Conservation (phyloP, 1,140 invertebrate genomes). For the Bathynomus jamesi region DNA sequence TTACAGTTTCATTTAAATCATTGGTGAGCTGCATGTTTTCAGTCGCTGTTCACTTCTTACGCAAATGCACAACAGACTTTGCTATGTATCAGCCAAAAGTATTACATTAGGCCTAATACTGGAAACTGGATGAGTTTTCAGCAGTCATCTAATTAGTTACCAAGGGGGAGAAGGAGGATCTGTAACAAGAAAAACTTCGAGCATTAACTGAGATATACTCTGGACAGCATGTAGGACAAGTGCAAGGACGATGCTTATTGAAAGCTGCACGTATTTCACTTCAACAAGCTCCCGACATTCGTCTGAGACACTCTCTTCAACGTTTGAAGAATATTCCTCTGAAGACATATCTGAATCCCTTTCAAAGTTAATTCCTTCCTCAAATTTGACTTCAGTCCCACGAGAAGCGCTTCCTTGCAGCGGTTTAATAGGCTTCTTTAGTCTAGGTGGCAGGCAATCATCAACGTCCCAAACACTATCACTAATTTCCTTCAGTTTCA, state of each 20-base stretch:
- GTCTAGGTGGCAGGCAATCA: not conserved
- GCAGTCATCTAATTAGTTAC: no score
- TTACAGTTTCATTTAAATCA: no score
- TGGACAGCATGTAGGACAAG: conserved; percentile 36
- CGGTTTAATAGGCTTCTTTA: not conserved
- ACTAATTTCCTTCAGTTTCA: not conserved
- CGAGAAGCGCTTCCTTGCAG: no score
- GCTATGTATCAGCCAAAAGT: no score
- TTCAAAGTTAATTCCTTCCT: not conserved
- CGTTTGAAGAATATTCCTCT: conserved; percentile 4
- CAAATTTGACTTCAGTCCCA: not conserved
- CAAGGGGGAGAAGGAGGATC: not conserved
- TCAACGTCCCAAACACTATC: not conserved
- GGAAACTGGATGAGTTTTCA: no score
- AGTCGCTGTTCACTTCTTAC: no score
- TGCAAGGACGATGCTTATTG: conserved; percentile 33
- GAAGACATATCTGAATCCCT: not conserved
- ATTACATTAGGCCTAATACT: no score
- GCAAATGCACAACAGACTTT: no score
- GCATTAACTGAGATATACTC: conserved; percentile 32
- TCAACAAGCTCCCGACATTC: conserved; percentile 26
- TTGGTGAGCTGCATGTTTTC: no score
- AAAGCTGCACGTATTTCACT: conserved; percentile 35
- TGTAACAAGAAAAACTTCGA: conserved; percentile 30
- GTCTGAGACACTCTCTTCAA: no score